These are phyloP conservation scores for Sinohyriopsis cumingii DNA, from an alignment of 2,888 invertebrate species.

Conservation along the genomic window DNA sequence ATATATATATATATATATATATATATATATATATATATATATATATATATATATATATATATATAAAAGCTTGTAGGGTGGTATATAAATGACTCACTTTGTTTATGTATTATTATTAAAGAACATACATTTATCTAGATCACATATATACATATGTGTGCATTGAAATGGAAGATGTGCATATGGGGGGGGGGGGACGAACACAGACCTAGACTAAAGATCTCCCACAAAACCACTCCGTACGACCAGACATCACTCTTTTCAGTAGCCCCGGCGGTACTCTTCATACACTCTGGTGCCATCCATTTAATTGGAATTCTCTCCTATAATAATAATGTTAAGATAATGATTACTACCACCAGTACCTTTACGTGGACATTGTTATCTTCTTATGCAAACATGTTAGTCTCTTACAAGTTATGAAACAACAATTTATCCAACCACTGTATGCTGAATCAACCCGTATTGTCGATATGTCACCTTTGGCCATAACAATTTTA, in stretches of 20 bases:
- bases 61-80: no score
- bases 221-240: slow-evolving; percentile 29
- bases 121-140: neutral
- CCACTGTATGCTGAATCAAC: no score
- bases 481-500: no score
- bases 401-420: no score
- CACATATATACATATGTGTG: neutral
- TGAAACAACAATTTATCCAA: no score
- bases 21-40: neutral
- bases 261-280: slow-evolving; percentile 16
- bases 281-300: slow-evolving; percentile 27
- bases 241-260: slow-evolving; percentile 32
- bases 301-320: slow-evolving; percentile 29
- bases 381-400: no score
- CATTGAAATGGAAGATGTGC: neutral
- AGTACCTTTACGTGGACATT: no score
- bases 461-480: no score
- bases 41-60: neutral
- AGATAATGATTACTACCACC: no score
- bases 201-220: slow-evolving; percentile 21
- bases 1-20: neutral
- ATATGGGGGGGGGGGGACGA: neutral
- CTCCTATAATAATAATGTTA: slow-evolving; percentile 7
- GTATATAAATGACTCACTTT: no score
- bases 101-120: no score